Conservation (phyloP, 1,140 invertebrate species). For the Nymphalis io region DNA sequence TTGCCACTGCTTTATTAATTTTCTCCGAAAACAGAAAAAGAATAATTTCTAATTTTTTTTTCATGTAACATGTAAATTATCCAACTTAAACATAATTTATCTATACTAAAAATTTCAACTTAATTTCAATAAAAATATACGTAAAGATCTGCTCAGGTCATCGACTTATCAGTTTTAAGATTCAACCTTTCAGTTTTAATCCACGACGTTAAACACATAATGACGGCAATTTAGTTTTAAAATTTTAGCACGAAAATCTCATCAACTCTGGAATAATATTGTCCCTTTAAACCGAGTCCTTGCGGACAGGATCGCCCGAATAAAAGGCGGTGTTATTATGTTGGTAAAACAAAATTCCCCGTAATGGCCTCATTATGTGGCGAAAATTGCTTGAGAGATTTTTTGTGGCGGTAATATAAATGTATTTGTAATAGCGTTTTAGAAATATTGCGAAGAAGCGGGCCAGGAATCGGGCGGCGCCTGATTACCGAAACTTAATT, state of each 20-base stretch:
- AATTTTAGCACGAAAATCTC: slow-evolving; percentile 79
- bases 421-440: slow-evolving; percentile 80
- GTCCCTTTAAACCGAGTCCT: slow-evolving; percentile 75
- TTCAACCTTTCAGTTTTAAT: slow-evolving; percentile 59
- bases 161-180: too few relatives aligned
- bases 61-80: too few relatives aligned
- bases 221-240: slow-evolving; percentile 73
- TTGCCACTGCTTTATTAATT: too few relatives aligned
- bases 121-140: slow-evolving; percentile 1
- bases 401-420: slow-evolving; percentile 79
- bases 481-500: slow-evolving; percentile 80
- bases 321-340: slow-evolving; percentile 79
- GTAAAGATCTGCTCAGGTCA: slow-evolving; percentile 25
- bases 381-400: slow-evolving; percentile 78
- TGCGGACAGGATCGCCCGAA: slow-evolving; percentile 67
- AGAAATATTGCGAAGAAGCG: slow-evolving; percentile 78
- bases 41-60: too few relatives aligned
- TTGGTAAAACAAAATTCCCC: slow-evolving; percentile 80
- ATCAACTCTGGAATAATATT: slow-evolving; percentile 74
- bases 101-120: too few relatives aligned
- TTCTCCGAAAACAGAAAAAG: too few relatives aligned
- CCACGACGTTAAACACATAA: slow-evolving; percentile 69
- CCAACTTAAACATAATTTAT: too few relatives aligned
- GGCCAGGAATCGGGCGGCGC: slow-evolving; percentile 66
- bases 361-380: slow-evolving; percentile 80